Evolutionary conservation across 2,113 vertebrate genomes (phyloP), one percentile per base, ranked within the genome.

Genomic region (Hemibagrus wyckioides): DNA sequence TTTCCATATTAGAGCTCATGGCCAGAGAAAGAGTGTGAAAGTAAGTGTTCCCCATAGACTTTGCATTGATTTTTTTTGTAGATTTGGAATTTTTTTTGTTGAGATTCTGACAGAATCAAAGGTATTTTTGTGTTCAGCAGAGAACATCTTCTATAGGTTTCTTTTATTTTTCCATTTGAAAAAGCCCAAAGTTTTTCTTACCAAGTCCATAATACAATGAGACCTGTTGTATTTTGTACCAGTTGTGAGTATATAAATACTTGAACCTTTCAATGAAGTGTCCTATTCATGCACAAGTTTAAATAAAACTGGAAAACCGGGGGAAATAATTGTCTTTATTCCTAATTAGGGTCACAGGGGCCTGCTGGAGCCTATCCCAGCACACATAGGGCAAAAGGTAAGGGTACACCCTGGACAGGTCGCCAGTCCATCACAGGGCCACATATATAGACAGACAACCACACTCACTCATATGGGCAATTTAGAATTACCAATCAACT

Each of bases 1-100:
- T n/a, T 48, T 77, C 25, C 6, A 19, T 77, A 77, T 50, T 52
- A 77, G 28, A 52, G 44, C 28, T 28, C 28, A 8, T 30, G 28
- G 44, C 44, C 28, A 77, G 44, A 77, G 75, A n/a, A 50, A 50
- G 11, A 50, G 25, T 77, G 13, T 48, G 44, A 50, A 50, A 77
- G 17, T 77, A 50, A 77, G 25, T 77, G 44, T 50, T 77, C 75
- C 75, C 75, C 14, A n/a, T 50, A 77, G 44, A 77, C 39, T 76
- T n/a, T 28, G 23, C 36, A 48, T 75, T 75, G 71, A 48, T 75
- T 14, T 50, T 14, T 50, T 50, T 25, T 23, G 9, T 23, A 76
- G 11, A 76, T 77, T 77, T 75, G 6, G 13, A 67, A 13, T 71
- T 39, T 23, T 73, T 73, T 44, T 73, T 25, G 11, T 44, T 44